phyloP scores from a whole-genome alignment of 2,797 vertebrate species.

The Denticeps clupeoides region DNA sequence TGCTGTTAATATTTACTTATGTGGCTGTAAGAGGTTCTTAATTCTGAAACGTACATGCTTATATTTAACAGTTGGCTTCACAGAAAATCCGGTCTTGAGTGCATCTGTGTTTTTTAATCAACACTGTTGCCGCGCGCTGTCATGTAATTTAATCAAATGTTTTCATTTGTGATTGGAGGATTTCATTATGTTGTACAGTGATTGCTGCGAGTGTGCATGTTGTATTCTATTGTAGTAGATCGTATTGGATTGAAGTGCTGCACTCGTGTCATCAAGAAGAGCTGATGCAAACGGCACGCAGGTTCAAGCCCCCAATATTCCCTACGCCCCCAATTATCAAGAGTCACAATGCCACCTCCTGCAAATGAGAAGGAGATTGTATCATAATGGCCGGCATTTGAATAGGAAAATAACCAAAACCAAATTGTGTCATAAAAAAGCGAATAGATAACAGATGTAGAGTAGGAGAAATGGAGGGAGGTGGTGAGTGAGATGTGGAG shows the following conservation, averaged over 20 bases:
- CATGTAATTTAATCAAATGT: neutral
- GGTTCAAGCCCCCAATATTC: neutral
- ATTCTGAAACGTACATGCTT: too few relatives aligned
- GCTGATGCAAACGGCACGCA: neutral
- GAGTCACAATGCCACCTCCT: neutral
- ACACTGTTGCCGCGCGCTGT: neutral
- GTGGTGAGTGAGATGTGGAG: neutral
- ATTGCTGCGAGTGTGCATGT: neutral
- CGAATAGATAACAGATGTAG: slow-evolving; percentile 2
- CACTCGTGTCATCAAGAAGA: neutral
- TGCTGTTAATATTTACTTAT: too few relatives aligned
- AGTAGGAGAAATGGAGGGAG: neutral
- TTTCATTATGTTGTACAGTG: neutral
- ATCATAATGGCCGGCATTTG: slow-evolving; percentile 1
- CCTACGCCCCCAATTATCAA: neutral
- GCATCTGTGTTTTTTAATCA: too few relatives aligned
- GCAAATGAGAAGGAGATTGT: neutral
- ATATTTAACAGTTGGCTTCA: too few relatives aligned
- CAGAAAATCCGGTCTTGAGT: too few relatives aligned
- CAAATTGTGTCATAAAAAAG: neutral
- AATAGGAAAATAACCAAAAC: slow-evolving; percentile 1
- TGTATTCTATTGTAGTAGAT: too few relatives aligned
- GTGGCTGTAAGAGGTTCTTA: too few relatives aligned
- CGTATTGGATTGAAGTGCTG: neutral
- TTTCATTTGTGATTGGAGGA: neutral